phyloP scores from a whole-genome alignment of 2,113 vertebrate species.

The Xerus inauris region DNA sequence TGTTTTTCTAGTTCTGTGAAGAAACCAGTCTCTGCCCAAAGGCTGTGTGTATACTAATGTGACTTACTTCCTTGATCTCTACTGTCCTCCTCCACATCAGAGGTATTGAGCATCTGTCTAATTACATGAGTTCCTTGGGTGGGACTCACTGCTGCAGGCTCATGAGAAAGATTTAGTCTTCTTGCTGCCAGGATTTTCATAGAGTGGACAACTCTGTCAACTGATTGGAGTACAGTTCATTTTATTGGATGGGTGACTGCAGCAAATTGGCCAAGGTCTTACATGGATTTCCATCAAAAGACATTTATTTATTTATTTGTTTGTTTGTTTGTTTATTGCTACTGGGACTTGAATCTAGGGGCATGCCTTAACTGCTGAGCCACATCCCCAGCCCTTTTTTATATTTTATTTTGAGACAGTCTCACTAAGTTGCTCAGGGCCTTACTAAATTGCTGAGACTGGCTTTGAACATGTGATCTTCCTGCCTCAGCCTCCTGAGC shows the following conservation, averaged over 20 bases:
- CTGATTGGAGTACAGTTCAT: conserved; percentile 92
- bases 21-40: neutral
- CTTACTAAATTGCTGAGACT: no score
- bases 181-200: conserved; percentile 92
- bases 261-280: conserved; percentile 96
- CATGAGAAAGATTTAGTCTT: conserved; percentile 91
- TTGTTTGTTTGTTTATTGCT: no score
- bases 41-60: neutral
- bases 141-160: conserved; percentile 87
- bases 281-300: conserved; percentile 95
- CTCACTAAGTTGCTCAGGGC: no score
- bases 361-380: no score
- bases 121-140: accelerated
- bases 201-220: conserved; percentile 94
- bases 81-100: neutral
- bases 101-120: neutral
- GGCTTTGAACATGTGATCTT: no score
- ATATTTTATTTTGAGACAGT: no score
- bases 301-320: conserved; percentile 58
- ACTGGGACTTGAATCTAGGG: no score
- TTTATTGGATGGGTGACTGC: conserved; percentile 89
- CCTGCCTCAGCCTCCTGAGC: no score
- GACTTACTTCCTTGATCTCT: neutral
- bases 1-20: neutral
- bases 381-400: no score